These are phyloP conservation scores for Crotophaga sulcirostris DNA, from an alignment of 2,113 vertebrate genomes.

Conservation along the genomic window DNA sequence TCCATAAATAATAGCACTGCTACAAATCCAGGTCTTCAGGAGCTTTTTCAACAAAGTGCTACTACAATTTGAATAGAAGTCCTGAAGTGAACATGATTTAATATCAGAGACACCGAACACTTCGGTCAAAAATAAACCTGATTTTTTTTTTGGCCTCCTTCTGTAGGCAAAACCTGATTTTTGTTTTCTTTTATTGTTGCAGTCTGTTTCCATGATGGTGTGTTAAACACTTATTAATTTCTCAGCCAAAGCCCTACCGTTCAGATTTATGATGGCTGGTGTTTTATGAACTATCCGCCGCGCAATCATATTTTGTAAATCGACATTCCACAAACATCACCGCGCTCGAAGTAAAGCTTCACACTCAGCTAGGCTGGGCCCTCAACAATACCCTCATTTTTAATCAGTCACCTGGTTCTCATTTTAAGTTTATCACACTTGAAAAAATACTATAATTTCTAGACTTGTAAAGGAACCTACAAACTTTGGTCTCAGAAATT, in stretches of 20 bases:
- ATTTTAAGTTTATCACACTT: constrained; percentile 68
- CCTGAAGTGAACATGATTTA: constrained; percentile 22
- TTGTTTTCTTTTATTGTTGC: neutral
- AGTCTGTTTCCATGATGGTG: neutral
- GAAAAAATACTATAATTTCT: constrained; percentile 65
- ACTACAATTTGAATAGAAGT: constrained; percentile 23
- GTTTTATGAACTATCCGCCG: constrained; percentile 35
- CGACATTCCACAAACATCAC: constrained; percentile 32
- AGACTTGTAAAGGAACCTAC: constrained; percentile 42
- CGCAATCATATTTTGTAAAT: constrained; percentile 18
- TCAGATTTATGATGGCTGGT: constrained; percentile 33
- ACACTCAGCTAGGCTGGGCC: neutral
- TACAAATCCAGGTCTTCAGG: neutral
- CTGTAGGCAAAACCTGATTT: neutral
- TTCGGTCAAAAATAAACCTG: neutral
- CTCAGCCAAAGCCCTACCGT: neutral
- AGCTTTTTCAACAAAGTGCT: neutral
- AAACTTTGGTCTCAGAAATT: constrained; percentile 54
- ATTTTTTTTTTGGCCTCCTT: neutral
- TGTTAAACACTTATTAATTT: constrained; percentile 20
- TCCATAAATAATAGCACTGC: neutral
- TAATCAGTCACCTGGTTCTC: constrained; percentile 71
- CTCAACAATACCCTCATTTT: constrained; percentile 63
- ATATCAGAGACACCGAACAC: neutral
- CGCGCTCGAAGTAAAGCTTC: constrained; percentile 16